Conservation (phyloP, 2,888 invertebrate genomes). For the Drosophila limbata region DNA sequence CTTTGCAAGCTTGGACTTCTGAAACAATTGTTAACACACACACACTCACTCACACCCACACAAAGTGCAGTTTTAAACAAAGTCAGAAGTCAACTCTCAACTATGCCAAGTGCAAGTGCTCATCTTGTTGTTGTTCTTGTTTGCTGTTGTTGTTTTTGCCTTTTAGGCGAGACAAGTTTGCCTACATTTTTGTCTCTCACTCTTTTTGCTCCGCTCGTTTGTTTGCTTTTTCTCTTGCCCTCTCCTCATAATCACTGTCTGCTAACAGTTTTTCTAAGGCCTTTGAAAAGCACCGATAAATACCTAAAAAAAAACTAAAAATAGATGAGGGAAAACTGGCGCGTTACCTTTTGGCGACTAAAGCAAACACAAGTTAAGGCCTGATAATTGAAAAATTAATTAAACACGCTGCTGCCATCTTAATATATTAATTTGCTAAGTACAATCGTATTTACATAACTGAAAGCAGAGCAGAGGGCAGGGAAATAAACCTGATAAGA, state of each 20-base stretch:
- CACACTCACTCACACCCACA: neutral
- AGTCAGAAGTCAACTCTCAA: conserved; percentile 49
- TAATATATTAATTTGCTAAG: conserved; percentile 59
- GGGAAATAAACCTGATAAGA: conserved; percentile 37
- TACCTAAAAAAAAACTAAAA: conserved; percentile 28
- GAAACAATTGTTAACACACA: conserved; percentile 15
- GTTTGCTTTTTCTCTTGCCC: conserved; percentile 15
- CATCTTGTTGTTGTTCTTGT: conserved; percentile 33
- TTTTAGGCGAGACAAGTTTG: neutral
- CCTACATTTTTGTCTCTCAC: conserved; percentile 6
- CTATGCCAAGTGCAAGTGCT: conserved; percentile 29
- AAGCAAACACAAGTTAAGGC: conserved; percentile 70
- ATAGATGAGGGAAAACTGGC: conserved; percentile 33
- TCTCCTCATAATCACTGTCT: conserved; percentile 5
- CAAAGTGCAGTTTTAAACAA: conserved; percentile 44
- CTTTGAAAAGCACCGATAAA: conserved; percentile 64
- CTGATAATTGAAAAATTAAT: conserved; percentile 76
- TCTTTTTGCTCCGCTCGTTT: conserved; percentile 26
- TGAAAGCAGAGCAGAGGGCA: conserved; percentile 16
- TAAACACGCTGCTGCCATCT: conserved; percentile 56
- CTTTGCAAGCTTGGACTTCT: conserved; percentile 12
- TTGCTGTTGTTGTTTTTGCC: conserved; percentile 26
- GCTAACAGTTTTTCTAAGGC: conserved; percentile 47
- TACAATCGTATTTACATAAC: conserved; percentile 47
- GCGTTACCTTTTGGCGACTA: conserved; percentile 50